These are phyloP conservation scores for Eulemur albifrons DNA, from an alignment of 2,797 vertebrate genomes.

Conservation along the genomic window DNA sequence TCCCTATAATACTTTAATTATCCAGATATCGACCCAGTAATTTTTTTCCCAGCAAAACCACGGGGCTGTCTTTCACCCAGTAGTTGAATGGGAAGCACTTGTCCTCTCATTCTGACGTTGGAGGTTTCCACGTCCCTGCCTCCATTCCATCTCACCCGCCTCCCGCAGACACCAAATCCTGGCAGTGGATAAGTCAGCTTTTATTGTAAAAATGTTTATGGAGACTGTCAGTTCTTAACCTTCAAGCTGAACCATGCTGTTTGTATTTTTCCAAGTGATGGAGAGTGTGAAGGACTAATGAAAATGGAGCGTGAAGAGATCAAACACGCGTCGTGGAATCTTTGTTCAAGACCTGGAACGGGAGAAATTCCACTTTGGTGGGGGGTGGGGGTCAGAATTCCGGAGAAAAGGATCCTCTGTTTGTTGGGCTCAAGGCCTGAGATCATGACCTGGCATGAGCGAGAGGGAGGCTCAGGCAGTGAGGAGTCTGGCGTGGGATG, in stretches of 20 bases:
- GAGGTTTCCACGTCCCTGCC: conserved; percentile 41
- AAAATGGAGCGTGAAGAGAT: conserved; percentile 80
- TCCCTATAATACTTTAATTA: background rate
- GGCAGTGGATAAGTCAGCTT: conserved; percentile 80
- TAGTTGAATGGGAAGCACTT: conserved; percentile 27
- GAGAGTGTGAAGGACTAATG: conserved; percentile 83
- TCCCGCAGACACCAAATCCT: conserved; percentile 68
- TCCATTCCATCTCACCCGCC: conserved; percentile 5
- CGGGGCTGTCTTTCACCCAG: background rate
- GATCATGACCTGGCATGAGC: conserved; percentile 19
- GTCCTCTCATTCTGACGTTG: conserved; percentile 46
- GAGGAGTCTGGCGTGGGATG: background rate
- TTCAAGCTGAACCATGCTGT: conserved; percentile 80
- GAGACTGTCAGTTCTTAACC: conserved; percentile 83
- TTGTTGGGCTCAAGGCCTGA: background rate
- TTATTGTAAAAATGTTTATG: conserved; percentile 82
- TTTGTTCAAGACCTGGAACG: conserved; percentile 75
- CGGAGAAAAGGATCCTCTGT: background rate
- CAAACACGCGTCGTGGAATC: conserved; percentile 75
- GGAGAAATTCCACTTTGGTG: conserved; percentile 64
- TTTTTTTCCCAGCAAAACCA: background rate
- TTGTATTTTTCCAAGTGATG: conserved; percentile 84
- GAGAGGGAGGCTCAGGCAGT: background rate
- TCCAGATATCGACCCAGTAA: background rate
- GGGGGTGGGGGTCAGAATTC: background rate